phyloP scores from a whole-genome alignment of 2,797 vertebrate genomes.

The Oophaga sylvatica region DNA sequence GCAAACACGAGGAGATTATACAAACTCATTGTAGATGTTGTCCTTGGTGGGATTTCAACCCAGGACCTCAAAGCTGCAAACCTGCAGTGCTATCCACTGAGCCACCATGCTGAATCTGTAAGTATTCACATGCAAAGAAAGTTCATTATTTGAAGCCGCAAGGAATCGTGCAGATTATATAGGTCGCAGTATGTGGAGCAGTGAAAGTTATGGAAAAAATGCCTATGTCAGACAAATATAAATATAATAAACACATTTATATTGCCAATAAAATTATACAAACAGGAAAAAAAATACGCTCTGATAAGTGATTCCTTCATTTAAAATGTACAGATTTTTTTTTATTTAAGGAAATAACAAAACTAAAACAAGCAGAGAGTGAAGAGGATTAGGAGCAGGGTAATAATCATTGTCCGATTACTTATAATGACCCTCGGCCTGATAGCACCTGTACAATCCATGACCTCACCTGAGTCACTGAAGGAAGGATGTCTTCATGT shows the following conservation, averaged over 20 bases:
- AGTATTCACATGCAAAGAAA: background rate
- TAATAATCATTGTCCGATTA: background rate
- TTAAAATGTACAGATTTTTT: background rate
- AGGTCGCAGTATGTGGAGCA: background rate
- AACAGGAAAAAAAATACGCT: background rate
- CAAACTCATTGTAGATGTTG: too few relatives aligned
- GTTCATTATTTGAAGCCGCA: background rate
- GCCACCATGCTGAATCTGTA: too few relatives aligned
- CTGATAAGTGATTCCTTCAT: background rate
- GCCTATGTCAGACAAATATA: conserved; percentile 49
- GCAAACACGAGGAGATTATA: too few relatives aligned
- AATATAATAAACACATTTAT: conserved; percentile 55
- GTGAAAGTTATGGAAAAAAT: conserved; percentile 51
- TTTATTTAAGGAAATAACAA: background rate
- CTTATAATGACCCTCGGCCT: conserved; percentile 5
- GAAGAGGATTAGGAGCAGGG: conserved; percentile 1
- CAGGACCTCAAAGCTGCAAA: too few relatives aligned
- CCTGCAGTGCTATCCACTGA: too few relatives aligned
- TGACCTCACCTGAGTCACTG: background rate
- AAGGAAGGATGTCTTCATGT: background rate
- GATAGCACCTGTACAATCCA: background rate
- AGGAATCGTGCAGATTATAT: background rate
- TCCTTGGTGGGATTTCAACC: too few relatives aligned
- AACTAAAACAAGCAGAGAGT: background rate
- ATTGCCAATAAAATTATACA: conserved; percentile 38